Conservation (phyloP, 2,797 vertebrate genomes). For the Remorina albescens region DNA sequence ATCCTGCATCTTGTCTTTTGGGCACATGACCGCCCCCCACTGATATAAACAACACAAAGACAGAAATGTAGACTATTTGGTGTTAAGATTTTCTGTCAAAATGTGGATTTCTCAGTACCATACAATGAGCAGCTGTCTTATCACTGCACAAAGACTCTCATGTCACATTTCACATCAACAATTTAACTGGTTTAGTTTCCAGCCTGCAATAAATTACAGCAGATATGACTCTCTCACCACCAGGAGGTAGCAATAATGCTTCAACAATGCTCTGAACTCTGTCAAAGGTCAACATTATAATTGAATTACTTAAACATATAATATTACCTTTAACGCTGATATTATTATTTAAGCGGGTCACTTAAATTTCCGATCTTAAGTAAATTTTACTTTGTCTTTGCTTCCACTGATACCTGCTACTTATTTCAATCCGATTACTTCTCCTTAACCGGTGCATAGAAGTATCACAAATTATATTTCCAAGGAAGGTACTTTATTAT, state of each 20-base stretch:
- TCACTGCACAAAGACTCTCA: background rate
- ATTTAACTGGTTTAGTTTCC: background rate
- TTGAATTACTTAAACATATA: background rate
- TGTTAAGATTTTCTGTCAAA: background rate
- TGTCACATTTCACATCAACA: too few relatives aligned
- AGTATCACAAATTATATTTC: background rate
- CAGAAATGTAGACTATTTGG: background rate
- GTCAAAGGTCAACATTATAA: conserved; percentile 47
- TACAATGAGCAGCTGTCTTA: background rate
- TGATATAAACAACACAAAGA: background rate
- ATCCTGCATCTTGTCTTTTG: background rate
- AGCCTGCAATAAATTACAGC: background rate
- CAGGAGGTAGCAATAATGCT: conserved; percentile 44
- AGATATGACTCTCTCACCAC: conserved; percentile 36
- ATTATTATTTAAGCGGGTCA: background rate
- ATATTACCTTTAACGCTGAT: background rate
- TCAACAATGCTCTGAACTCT: conserved; percentile 1
- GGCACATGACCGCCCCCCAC: background rate
- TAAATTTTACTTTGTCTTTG: background rate
- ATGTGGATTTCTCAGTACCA: background rate
- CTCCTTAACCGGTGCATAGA: too few relatives aligned
- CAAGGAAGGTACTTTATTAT: background rate
- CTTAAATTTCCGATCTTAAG: background rate
- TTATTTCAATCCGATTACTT: too few relatives aligned
- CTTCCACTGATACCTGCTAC: background rate